A percentile compares a stretch with the other conserved stretches of the same genome.
Evolutionary conservation across 2,113 vertebrate species (phyloP).

Genomic region (Catharus fuscescens): DNA sequence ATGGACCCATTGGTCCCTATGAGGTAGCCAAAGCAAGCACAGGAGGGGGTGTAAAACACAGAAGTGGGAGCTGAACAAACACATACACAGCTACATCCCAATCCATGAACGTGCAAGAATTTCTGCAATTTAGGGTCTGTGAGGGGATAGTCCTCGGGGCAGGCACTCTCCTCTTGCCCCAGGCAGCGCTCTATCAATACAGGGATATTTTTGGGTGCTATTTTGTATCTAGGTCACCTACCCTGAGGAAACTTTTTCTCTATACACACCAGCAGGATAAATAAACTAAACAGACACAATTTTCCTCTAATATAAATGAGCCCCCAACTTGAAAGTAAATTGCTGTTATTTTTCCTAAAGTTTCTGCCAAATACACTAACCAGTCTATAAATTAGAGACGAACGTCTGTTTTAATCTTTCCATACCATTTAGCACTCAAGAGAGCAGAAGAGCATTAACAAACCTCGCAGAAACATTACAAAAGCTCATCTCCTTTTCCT

Average conservation of each 20-base stretch:
- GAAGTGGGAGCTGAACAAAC: background rate
- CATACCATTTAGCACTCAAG: background rate
- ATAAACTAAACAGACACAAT: background rate
- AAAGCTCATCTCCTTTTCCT: background rate
- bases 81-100: rapidly evolving
- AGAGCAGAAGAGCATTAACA: background rate
- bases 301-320: background rate
- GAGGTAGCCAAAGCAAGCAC: background rate
- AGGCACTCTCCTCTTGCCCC: background rate
- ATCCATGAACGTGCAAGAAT: rapidly evolving
- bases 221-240: background rate
- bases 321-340: background rate
- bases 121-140: background rate
- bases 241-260: background rate
- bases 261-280: background rate
- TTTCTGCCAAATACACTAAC: background rate
- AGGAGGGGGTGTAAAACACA: background rate
- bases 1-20: background rate
- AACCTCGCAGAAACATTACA: background rate
- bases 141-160: background rate
- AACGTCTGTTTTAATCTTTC: background rate
- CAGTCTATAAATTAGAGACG: background rate
- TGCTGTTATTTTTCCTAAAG: background rate
- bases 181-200: rapidly evolving
- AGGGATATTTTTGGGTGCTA: rapidly evolving